These are phyloP conservation scores for Seriola aureovittata DNA, from an alignment of 2,113 vertebrate species.

Conservation along the genomic window DNA sequence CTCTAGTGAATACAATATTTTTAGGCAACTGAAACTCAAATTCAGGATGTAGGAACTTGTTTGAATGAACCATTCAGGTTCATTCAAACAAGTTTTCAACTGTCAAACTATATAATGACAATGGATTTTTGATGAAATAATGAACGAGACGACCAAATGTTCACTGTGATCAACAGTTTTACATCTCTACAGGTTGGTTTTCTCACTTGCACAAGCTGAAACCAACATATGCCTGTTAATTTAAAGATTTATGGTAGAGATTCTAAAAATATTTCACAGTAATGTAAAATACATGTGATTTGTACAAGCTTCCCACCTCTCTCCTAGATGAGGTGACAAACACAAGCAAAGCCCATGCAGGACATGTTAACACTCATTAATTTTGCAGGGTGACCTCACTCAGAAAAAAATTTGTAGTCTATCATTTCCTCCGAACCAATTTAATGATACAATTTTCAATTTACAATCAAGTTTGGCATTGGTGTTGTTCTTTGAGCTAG, in stretches of 20 bases:
- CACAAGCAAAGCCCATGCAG: background rate
- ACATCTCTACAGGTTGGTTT: too few species aligned
- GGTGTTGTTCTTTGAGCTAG: slow-evolving; percentile 2
- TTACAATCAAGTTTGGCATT: slow-evolving; percentile 23
- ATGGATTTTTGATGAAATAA: background rate
- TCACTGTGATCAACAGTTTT: too few species aligned
- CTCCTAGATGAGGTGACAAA: background rate
- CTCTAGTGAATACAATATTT: background rate
- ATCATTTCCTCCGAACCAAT: slow-evolving; percentile 15
- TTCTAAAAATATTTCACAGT: background rate
- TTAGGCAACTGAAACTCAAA: background rate
- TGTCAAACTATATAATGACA: background rate
- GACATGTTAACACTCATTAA: slow-evolving; percentile 5
- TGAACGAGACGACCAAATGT: background rate
- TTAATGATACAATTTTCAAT: slow-evolving; percentile 40
- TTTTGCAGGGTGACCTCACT: slow-evolving; percentile 13
- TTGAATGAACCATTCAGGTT: background rate
- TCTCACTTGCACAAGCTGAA: too few species aligned
- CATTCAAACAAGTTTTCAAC: background rate
- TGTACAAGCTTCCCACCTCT: background rate
- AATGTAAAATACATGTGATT: background rate
- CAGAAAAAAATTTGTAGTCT: slow-evolving; percentile 4
- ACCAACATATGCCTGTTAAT: too few species aligned
- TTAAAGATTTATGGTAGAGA: too few species aligned
- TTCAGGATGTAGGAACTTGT: background rate